A percentile compares a stretch with the other conserved stretches of the same genome.
Evolutionary conservation across 1,140 invertebrate genomes (phyloP).

Genomic region (Drosophila micromelanica): DNA sequence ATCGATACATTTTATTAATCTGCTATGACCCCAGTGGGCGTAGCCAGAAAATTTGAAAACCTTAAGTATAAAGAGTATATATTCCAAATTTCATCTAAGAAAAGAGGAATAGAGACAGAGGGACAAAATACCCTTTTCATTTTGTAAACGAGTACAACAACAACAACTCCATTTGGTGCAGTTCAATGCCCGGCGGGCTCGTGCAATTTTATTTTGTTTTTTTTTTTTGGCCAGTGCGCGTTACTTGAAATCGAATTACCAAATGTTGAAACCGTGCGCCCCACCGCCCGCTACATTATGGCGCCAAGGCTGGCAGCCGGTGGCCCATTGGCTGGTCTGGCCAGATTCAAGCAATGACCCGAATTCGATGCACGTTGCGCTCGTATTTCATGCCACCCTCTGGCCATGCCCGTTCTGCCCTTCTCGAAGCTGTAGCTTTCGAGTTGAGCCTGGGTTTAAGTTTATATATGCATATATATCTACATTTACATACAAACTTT

Average conservation of each 20-base stretch:
- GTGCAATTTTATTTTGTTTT: slow-evolving; percentile 51
- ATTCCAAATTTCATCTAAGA: no score
- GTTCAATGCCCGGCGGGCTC: slow-evolving; percentile 63
- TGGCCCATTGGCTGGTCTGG: slow-evolving; percentile 7
- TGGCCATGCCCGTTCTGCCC: slow-evolving; percentile 10
- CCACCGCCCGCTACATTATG: slow-evolving; percentile 4
- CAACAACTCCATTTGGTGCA: slow-evolving; percentile 11
- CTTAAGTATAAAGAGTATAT: no score
- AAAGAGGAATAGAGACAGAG: no score
- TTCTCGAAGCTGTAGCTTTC: not conserved
- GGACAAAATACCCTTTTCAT: no score
- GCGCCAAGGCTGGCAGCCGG: slow-evolving; percentile 23
- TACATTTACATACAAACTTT: not conserved
- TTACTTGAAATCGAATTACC: slow-evolving; percentile 73
- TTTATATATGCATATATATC: not conserved
- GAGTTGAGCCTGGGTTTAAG: slow-evolving; percentile 6
- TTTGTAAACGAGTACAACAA: not conserved
- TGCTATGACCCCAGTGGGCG: no score
- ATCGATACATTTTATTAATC: no score
- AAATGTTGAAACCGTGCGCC: slow-evolving; percentile 54
- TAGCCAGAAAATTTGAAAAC: no score
- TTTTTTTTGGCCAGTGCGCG: slow-evolving; percentile 45
- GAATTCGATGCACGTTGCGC: slow-evolving; percentile 75
- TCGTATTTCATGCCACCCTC: slow-evolving; percentile 56
- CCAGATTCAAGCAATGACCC: slow-evolving; percentile 60